Base-by-base conservation (phyloP, 2,113 vertebrate species). In the Halichoeres trimaculatus region DNA sequence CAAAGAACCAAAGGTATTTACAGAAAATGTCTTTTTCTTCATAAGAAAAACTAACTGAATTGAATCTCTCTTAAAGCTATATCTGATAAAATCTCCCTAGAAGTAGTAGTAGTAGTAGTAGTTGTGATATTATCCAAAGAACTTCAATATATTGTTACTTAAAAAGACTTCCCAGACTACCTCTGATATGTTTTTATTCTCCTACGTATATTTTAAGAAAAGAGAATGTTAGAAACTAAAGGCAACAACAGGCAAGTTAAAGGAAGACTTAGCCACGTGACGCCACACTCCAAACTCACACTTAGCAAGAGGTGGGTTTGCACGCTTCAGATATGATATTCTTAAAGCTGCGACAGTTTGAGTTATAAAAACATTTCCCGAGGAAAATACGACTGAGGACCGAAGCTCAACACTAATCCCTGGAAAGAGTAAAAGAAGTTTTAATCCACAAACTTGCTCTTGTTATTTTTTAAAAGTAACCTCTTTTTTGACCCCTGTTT, bases 241-340 rank as follows among this genome's bases (percentile, higher is more conserved):
- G 93, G 94, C 93, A 94, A 93, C 92, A 91, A 90, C 92, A 92
- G 91, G 92, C 86, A 83, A 82, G 87, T 92, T 89, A 86, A 92
- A 89, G 85, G 85, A 81, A 74, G 83, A 91, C 83, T 60, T 47
- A 54, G 74, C 58, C 43, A 71, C 36, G 4, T 24, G 66, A 80
- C 4, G 36, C 72, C 75, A 57, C 66, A 11, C 61, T 4, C 26
- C 20, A 16, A 70, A 74, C 55, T 24, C 17, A 47, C 34, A 13
- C 52, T 13, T 10, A 20, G 24, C 43, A 76, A 61, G 55, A 61
- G 66, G 68, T 19, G 11, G 45, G 5, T 36, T 45, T 50, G 10
- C 24, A 14, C 40, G 12, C 40, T 41, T 17, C 14, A 45, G 14
- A 19, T 45, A 45, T 19, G 43, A 45, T 6, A 12, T 20, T 1